Evolutionary conservation across 2,797 vertebrate genomes (phyloP).

Genomic region (Sarcophilus harrisii): DNA sequence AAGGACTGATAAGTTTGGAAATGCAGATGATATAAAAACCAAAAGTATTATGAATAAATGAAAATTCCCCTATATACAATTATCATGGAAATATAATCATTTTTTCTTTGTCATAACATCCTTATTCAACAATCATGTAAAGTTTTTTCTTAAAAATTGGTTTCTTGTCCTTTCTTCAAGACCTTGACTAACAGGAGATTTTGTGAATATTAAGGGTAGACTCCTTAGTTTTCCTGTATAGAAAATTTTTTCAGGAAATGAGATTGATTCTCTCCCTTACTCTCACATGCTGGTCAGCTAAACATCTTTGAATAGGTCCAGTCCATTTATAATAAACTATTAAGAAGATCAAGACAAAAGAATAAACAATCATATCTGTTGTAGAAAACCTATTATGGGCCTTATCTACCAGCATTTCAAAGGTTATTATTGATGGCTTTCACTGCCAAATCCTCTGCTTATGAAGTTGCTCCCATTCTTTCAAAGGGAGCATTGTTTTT

Average conservation of each 20-base stretch:
- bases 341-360: neutral
- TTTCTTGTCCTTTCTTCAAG: conserved; percentile 27
- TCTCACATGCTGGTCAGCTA: neutral
- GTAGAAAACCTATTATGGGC: neutral
- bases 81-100: neutral
- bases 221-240: neutral
- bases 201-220: neutral
- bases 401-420: conserved; percentile 7
- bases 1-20: neutral
- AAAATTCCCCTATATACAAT: neutral
- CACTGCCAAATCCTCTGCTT: neutral
- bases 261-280: neutral
- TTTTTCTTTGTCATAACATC: conserved; percentile 18
- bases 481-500: conserved; percentile 7
- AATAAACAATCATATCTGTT: neutral
- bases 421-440: neutral
- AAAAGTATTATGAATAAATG: neutral
- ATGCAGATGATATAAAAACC: neutral
- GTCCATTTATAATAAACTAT: conserved; percentile 36
- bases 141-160: neutral
- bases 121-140: neutral
- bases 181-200: neutral
- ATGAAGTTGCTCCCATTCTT: neutral
- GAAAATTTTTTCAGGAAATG: neutral
- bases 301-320: neutral